Base-by-base conservation (phyloP, 2,888 invertebrate species). In the Tolmerus cingulatus region DNA sequence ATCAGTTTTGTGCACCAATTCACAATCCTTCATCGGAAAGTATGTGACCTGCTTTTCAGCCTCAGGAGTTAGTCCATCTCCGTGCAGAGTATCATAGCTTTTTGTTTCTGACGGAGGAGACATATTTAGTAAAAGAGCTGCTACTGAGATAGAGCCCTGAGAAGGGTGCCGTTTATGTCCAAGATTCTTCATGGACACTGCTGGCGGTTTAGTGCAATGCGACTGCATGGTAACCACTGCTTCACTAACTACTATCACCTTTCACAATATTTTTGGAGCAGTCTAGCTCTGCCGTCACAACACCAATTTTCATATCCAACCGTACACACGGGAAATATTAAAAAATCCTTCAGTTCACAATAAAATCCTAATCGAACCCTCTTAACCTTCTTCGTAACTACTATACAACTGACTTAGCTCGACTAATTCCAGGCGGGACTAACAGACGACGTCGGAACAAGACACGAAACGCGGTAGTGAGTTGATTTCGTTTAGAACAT, bases 101-200 rank as follows among this genome's bases (percentile, higher is more conserved):
- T 88, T 46, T n/a, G 23, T 19, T 57, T 78, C 14, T 55, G 84
- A 85, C 1, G 89, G 88, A 5, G 90, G 89, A 77, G 91, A 89
- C 40, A 91, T 90, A 88, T 92, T 91, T 7, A 92, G 88, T 0
- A 92, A 89, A n/a, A 92, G 87, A 12, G 92, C 90, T 19, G 92
- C 92, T 0, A 92, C 91, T 1, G 92, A 91, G 92, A 92, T 92
- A 1, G 91, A 91, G 85, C 92, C 92, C 79, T 92, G 88, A 14
- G 92, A 91, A 27, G 91, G 91, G 74, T 91, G 90, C 2, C 92
- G 91, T 9, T 91, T 90, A 89, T 92, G 92, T 5, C 91, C 92
- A 74, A 90, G n/a, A 34, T 55, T 46, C 16, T 55, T 81, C 23
- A 30, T 55, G 19, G 51, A 89, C 27, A 89, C 89, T 87, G 88